A percentile compares a stretch with the other conserved stretches of the same genome.
Conservation (phyloP, 2,113 vertebrate genomes). For the Corvus moneduloides region DNA sequence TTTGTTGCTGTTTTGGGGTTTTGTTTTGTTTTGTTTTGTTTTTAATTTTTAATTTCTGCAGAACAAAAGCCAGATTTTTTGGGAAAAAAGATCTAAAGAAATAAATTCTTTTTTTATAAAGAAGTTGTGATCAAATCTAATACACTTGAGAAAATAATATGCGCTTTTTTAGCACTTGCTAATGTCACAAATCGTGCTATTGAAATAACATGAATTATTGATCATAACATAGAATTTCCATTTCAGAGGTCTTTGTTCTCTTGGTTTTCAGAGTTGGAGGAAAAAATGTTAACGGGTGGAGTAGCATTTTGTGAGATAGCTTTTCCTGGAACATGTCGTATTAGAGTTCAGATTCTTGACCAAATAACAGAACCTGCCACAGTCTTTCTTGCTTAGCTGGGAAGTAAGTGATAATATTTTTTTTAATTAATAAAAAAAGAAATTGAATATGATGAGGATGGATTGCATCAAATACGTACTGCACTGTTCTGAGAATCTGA, state of each 20-base stretch:
- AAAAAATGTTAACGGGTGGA: background rate
- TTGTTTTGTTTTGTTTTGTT: too few species aligned
- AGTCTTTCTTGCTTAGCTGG: slow-evolving; percentile 8
- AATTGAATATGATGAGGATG: slow-evolving; percentile 53
- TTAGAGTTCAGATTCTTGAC: slow-evolving; percentile 22
- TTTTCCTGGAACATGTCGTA: background rate
- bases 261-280: background rate
- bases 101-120: background rate
- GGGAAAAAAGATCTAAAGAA: slow-evolving; percentile 2
- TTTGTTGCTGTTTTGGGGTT: background rate
- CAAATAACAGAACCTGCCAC: background rate
- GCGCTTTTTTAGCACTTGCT: background rate
- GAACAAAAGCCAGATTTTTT: background rate
- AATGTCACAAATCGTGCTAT: background rate
- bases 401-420: slow-evolving; percentile 53
- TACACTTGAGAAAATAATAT: background rate
- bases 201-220: background rate
- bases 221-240: background rate
- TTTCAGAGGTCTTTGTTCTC: background rate
- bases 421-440: slow-evolving; percentile 44
- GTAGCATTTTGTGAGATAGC: background rate
- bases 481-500: background rate
- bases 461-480: slow-evolving; percentile 47
- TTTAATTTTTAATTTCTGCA: background rate
- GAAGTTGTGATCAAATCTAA: background rate